Conservation (phyloP, 2,113 vertebrate genomes). For the Salminus brasiliensis region DNA sequence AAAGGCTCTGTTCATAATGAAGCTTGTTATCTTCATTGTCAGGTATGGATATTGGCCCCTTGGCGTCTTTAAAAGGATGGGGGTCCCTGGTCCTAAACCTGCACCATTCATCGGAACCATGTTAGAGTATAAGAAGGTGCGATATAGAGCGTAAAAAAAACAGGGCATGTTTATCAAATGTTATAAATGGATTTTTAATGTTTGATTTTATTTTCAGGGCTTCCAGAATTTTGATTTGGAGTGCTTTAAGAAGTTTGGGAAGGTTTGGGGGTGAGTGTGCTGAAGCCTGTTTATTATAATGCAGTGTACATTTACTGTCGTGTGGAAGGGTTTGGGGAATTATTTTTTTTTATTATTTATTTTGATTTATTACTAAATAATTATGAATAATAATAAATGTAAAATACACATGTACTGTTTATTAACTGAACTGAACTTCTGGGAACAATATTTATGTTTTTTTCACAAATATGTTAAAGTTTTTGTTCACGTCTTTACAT, state of each 20-base stretch:
- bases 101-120: constrained; percentile 74
- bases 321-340: no score
- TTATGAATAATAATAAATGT: no score
- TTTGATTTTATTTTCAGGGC: constrained; percentile 58
- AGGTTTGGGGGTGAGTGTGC: constrained; percentile 73
- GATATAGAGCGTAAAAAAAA: no score
- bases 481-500: no score
- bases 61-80: constrained; percentile 71
- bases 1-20: not conserved
- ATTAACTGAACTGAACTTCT: no score
- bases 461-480: no score
- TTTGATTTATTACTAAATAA: no score
- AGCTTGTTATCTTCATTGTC: not conserved
- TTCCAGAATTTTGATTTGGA: constrained; percentile 62
- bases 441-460: no score
- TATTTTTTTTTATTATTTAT: no score
- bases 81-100: constrained; percentile 73
- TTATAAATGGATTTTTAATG: not conserved
- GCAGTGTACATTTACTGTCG: no score
- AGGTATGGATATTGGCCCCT: constrained; percentile 65
- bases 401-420: no score
- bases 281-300: not conserved
- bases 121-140: constrained; percentile 65
- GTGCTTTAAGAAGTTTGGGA: constrained; percentile 76
- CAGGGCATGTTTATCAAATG: no score